Evolutionary conservation across 2,113 vertebrate genomes (phyloP), one percentile per base, ranked within the genome.

Genomic region (Sceloporus tristichus): DNA sequence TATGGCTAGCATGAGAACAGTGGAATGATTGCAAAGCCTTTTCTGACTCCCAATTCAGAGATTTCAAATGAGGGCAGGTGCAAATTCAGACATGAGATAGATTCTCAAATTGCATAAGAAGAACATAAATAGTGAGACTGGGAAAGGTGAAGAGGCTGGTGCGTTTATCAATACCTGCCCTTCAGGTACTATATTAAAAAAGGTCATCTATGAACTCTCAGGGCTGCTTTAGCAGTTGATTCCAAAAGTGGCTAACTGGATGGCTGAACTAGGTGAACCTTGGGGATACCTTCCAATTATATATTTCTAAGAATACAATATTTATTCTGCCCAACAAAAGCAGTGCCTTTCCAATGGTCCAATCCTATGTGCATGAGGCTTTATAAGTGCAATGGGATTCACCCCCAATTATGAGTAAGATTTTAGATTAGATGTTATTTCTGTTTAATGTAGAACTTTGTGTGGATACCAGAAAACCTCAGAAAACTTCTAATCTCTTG

Each of bases 301-400:
- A 16, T 62, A 14, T 48, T 48, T 48, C 48, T 48, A 48, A 48
- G 48, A 62, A 14, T 85, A 82, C 5, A 62, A 83, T 90, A 89
- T 94, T 53, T 90, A 85, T 92, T 92, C 90, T 94, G 93, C 92
- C 86, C 79, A 86, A 93, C 91, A 92, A 94, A 95, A 95, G 90
- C 59, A 89, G 88, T 93, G 91, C 93, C 90, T 94, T 86, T 93
- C 90, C 89, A 83, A 94, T 93, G 90, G 9, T 5, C 9, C 54
- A 2, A 40, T 75, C 42, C 82, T 25, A 25, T 48, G 27, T 2
- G 56, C 48, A 79, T 18, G 54, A n/a, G 14, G 16, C 29, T 59
- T 10, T n/a, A 2, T 59, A 54, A 62, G n/a, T 59, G 73, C 34
- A 13, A 16, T 74, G 54, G 70, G 34, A 38, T 88, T 89, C 89